Evolutionary conservation across 2,797 vertebrate species (phyloP), one percentile per base, ranked within the genome.

Genomic region (Malacoctenus gilli): DNA sequence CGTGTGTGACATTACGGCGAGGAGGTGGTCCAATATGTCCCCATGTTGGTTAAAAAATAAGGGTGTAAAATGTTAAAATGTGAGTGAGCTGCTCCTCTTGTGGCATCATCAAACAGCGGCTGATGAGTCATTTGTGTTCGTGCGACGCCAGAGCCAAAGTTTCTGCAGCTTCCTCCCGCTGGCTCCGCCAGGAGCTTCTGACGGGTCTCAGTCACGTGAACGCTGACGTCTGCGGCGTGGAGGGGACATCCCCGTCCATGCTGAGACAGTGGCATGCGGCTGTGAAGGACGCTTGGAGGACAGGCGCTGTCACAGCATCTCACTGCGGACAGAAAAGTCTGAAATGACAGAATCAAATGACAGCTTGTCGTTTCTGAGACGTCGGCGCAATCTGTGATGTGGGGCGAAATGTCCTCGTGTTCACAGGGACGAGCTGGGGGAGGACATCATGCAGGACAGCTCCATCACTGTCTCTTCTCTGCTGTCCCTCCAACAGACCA

Each of bases 401-500:
- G 10, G n/a, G 8, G 36, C 11, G 9, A 47, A 25, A 36, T 13
- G n/a, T 15, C 6, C 25, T 28, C 25, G 25, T 9, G 5, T 6
- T 28, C 25, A 6, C 6, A 28, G 9, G 1, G 25, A 28, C 25
- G 9, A 28, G 25, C 25, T 28, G 25, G 2, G n/a, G n/a, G n/a
- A n/a, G n/a, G n/a, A n/a, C n/a, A n/a, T n/a, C n/a, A n/a, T n/a
- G n/a, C n/a, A n/a, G n/a, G n/a, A n/a, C 25, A 28, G 25, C 9
- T 25, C 5, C 39, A 55, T 2, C 12, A 14, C 8, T 8, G 8
- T 22, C 2, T 37, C 22, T 22, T 28, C 23, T 18, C 32, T 36
- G 13, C 48, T 30, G 22, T 16, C 9, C 43, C 47, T 3, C 36
- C 50, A 50, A 28, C 89, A 91, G 82, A 94, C 93, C 95, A 96